Base-by-base conservation (phyloP, 1,140 invertebrate genomes). In the Eueides isabella region DNA sequence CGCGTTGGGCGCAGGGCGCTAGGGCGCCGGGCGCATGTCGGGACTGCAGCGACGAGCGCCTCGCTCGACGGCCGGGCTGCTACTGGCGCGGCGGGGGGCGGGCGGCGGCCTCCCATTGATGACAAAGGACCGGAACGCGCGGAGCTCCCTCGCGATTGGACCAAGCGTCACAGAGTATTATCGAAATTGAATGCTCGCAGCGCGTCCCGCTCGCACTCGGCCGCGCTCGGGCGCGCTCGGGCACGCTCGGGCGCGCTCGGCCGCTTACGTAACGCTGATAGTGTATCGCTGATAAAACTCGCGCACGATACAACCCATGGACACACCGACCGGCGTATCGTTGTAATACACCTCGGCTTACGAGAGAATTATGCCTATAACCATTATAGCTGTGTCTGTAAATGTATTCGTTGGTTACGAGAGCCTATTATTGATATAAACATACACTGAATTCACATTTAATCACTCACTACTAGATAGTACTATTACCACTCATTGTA, bases 81-180 rank as follows among this genome's bases (percentile, higher is more conserved):
- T 94, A 94, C 94, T 94, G 90, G 87, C 86, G 87, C 35, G 35
- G 31, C 31, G 31, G 92, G 93, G 92, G 94, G 93, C 94, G 92
- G 93, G 88, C 84, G 81, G 93, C 93, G 89, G 91, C 89, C 81
- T 92, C 92, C 92, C 94, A 94, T 94, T 94, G 93, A 94, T 94
- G 91, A 94, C 92, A 92, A 93, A 94, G 94, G 93, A 94, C 92
- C 92, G 90, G 92, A 93, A 94, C 90, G 93, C 93, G 86, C 86
- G 85, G 85, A 92, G 92, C 93, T 93, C 90, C 89, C 86, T 85
- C 86, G 91, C 88, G 91, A 93, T 93, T 93, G 92, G 92, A 89
- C 88, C 83, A 88, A 88, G 89, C 88, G 85, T 89, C 86, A 90
- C 85, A 92, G 90, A 92, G 91, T 85, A 90, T 84, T 89, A 91